Conservation (phyloP, 1,140 invertebrate species). For the Melipona quadrifasciata region DNA sequence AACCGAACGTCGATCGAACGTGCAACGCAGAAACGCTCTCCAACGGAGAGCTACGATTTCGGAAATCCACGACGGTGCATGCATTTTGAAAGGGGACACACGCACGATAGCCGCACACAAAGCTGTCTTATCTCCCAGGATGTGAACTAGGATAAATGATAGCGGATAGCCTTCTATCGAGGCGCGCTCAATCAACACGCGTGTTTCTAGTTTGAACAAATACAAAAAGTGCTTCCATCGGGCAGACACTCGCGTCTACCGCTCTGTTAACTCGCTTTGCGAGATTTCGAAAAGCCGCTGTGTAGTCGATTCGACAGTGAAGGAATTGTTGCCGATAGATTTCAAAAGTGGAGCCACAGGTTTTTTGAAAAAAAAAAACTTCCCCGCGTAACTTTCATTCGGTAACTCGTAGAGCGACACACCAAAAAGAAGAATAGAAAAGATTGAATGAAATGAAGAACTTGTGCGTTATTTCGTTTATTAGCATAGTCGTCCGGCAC, state of each 20-base stretch:
- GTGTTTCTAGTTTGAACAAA: not conserved
- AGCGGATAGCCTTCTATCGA: not conserved
- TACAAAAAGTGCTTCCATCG: not conserved
- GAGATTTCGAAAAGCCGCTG: slow-evolving; percentile 16
- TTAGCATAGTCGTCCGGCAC: not conserved
- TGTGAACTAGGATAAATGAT: not conserved
- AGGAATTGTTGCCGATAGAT: not conserved
- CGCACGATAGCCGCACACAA: not conserved
- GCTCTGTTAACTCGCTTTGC: not conserved
- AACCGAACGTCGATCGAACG: not conserved
- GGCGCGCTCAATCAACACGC: not conserved
- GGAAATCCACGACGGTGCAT: not conserved
- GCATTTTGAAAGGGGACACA: not conserved
- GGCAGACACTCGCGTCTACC: not conserved
- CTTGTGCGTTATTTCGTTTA: not conserved
- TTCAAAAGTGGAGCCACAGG: not conserved
- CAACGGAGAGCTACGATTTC: not conserved
- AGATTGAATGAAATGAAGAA: not conserved
- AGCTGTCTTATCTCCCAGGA: not conserved
- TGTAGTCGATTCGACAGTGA: not conserved
- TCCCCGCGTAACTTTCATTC: not conserved
- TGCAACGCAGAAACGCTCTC: not conserved
- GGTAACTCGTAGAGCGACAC: not conserved
- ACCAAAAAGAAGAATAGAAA: slow-evolving; percentile 27
- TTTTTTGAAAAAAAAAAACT: not conserved